These are phyloP conservation scores for Margaritifera margaritifera DNA, from an alignment of 2,888 invertebrate genomes.

Conservation along the genomic window DNA sequence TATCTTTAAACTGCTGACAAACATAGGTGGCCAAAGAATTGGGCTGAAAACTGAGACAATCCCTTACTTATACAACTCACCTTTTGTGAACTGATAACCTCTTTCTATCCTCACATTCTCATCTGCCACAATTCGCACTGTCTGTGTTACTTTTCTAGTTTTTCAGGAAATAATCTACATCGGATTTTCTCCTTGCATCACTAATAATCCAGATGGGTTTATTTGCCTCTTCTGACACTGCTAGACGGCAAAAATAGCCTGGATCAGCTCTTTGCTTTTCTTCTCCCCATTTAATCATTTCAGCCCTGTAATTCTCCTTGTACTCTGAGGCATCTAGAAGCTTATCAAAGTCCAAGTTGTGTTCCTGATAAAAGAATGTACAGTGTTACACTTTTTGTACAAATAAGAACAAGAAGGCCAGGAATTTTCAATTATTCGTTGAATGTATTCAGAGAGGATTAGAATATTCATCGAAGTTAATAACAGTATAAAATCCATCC, in stretches of 20 bases:
- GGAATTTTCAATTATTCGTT: neutral
- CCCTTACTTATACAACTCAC: conserved; percentile 65
- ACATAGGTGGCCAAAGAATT: neutral
- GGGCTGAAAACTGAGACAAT: neutral
- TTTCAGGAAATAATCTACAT: conserved; percentile 88
- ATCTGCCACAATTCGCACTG: conserved; percentile 82
- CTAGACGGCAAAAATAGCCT: conserved; percentile 89
- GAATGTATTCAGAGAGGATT: too few relatives aligned
- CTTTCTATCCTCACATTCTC: conserved; percentile 78
- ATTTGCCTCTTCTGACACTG: conserved; percentile 73
- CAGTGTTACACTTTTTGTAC: neutral
- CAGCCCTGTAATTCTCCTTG: conserved; percentile 89
- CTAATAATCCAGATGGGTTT: conserved; percentile 90
- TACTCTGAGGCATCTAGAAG: conserved; percentile 87
- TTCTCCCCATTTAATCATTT: conserved; percentile 97
- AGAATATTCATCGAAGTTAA: too few relatives aligned
- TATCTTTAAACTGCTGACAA: neutral
- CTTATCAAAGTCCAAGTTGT: conserved; percentile 83
- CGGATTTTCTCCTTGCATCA: conserved; percentile 90
- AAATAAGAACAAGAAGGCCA: neutral
- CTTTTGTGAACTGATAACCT: conserved; percentile 84
- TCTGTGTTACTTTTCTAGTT: conserved; percentile 77
- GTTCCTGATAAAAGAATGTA: conserved; percentile 75
- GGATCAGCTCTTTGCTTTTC: conserved; percentile 83
- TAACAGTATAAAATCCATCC: too few relatives aligned